A percentile compares a stretch with the other conserved stretches of the same genome.
Conservation (phyloP, 2,888 invertebrate species). For the Euproctis similis region DNA sequence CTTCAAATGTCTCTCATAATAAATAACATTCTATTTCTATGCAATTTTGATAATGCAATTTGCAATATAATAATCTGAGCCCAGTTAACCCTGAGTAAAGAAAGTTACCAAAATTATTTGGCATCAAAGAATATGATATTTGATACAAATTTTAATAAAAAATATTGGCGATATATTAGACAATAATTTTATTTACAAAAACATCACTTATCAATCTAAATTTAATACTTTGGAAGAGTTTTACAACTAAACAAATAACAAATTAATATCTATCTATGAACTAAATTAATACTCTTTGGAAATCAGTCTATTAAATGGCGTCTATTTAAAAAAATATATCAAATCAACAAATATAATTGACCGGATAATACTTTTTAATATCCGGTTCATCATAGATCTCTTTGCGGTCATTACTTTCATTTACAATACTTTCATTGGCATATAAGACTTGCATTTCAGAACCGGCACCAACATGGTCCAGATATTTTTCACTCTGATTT, state of each 20-base stretch:
- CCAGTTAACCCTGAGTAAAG: too few relatives aligned
- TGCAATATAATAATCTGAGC: too few relatives aligned
- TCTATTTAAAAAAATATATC: conserved; percentile 17
- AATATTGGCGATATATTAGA: too few relatives aligned
- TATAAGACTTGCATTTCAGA: conserved; percentile 23
- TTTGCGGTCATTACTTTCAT: conserved; percentile 28
- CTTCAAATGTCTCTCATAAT: too few relatives aligned
- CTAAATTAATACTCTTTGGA: conserved; percentile 48
- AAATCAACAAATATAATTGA: conserved; percentile 56
- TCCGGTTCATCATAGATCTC: conserved; percentile 35
- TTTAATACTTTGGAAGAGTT: background rate
- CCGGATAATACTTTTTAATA: conserved; percentile 48
- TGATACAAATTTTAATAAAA: too few relatives aligned
- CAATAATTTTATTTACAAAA: too few relatives aligned
- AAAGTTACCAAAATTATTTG: too few relatives aligned
- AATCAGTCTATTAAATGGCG: conserved; percentile 52
- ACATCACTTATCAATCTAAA: too few relatives aligned
- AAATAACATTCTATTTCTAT: too few relatives aligned
- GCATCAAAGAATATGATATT: too few relatives aligned
- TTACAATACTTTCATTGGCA: conserved; percentile 21
- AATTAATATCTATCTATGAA: too few relatives aligned
- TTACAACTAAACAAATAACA: conserved; percentile 14
- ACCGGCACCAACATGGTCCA: conserved; percentile 26
- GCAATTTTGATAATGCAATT: too few relatives aligned
- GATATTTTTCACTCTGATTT: conserved; percentile 37